phyloP scores from a whole-genome alignment of 2,797 vertebrate genomes.

The Merluccius polli region DNA sequence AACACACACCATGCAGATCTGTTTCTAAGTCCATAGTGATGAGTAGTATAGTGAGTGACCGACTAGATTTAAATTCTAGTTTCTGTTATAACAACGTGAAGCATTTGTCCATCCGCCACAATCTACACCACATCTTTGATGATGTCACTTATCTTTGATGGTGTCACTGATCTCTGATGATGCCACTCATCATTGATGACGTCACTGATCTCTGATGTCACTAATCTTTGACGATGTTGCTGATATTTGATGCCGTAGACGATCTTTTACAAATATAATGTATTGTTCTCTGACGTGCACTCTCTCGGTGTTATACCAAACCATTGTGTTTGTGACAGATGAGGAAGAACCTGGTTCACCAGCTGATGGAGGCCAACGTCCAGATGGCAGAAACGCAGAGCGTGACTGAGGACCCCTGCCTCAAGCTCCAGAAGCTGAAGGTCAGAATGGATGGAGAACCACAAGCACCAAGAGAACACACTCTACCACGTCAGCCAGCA shows the following conservation, averaged over 20 bases:
- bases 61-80: background rate
- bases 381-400: constrained; percentile 78
- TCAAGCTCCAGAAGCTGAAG: constrained; percentile 82
- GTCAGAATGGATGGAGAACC: constrained; percentile 48
- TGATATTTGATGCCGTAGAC: background rate
- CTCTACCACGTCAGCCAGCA: background rate
- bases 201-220: background rate
- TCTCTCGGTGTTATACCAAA: background rate
- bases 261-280: background rate
- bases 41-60: too few species aligned
- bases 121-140: background rate
- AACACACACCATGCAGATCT: background rate
- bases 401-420: constrained; percentile 80
- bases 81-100: background rate
- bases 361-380: constrained; percentile 77
- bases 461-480: background rate
- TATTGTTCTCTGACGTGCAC: background rate
- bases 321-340: constrained; percentile 65
- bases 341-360: constrained; percentile 79
- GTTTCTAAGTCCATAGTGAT: background rate
- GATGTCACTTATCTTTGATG: background rate
- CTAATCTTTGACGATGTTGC: too few species aligned
- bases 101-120: background rate
- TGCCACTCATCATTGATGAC: background rate
- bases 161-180: background rate